These are phyloP conservation scores for Epistrophe eligans DNA, from an alignment of 2,888 invertebrate species.

Conservation along the genomic window DNA sequence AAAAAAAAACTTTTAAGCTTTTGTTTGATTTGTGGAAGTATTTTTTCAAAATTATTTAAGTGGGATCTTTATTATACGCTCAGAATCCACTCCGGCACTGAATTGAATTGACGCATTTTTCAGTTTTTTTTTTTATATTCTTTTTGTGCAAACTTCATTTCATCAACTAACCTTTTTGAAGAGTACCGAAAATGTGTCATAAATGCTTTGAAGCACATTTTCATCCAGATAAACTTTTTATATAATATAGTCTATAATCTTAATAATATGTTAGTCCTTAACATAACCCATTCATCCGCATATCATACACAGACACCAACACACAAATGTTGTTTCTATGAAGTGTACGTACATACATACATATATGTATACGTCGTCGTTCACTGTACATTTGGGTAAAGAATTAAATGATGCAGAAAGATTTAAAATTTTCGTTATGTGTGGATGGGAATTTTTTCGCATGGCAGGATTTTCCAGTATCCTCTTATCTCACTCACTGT, in stretches of 20 bases:
- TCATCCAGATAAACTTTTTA: constrained; percentile 5
- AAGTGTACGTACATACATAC: no score
- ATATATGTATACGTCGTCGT: no score
- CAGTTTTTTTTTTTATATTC: not conserved
- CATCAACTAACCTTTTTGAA: not conserved
- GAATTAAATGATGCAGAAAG: constrained; percentile 71
- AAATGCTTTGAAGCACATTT: constrained; percentile 14
- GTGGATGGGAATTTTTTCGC: constrained; percentile 45
- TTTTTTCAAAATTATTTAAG: not conserved
- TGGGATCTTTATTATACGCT: not conserved
- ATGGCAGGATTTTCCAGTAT: constrained; percentile 17
- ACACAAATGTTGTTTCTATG: not conserved
- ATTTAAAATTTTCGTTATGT: constrained; percentile 55
- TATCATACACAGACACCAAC: not conserved
- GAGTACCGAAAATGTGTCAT: not conserved
- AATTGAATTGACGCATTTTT: not conserved
- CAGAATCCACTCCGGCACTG: not conserved
- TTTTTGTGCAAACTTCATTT: not conserved
- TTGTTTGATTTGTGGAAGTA: no score
- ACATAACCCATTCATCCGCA: constrained; percentile 4
- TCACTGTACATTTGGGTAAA: constrained; percentile 21
- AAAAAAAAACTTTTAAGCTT: no score
- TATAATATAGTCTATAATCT: not conserved
- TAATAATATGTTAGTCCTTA: not conserved
- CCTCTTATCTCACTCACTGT: not conserved